Evolutionary conservation across 2,797 vertebrate genomes (phyloP).

Genomic region (Acanthopagrus latus): DNA sequence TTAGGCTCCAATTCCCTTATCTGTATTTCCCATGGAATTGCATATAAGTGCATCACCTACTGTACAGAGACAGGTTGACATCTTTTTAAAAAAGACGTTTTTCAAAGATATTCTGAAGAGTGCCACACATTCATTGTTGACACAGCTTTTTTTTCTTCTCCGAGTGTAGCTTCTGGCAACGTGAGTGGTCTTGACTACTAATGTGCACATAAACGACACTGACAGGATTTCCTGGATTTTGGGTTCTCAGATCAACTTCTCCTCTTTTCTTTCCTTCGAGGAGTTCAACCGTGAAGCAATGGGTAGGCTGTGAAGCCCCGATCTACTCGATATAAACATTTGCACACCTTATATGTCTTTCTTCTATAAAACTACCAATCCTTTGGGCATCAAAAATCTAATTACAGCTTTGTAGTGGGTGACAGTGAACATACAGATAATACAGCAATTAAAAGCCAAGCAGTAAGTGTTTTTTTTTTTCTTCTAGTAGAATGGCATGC

Average conservation of each 20-base stretch:
- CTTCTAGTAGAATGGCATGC: not conserved
- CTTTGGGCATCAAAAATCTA: constrained; percentile 48
- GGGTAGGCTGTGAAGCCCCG: not conserved
- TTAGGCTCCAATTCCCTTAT: constrained; percentile 17
- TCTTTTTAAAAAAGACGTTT: constrained; percentile 16
- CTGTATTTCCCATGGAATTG: constrained; percentile 15
- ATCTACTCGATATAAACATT: constrained; percentile 21
- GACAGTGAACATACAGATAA: constrained; percentile 40
- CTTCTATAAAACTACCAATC: constrained; percentile 21
- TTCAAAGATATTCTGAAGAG: constrained; percentile 30
- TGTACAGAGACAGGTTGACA: constrained; percentile 22
- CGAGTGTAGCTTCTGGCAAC: constrained; percentile 36
- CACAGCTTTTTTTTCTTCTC: constrained; percentile 22
- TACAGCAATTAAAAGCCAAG: constrained; percentile 35
- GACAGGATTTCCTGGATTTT: constrained; percentile 24
- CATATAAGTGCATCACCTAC: constrained; percentile 25
- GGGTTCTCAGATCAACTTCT: constrained; percentile 6
- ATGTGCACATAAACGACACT: constrained; percentile 29
- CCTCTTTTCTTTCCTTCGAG: not conserved
- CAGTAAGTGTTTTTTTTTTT: constrained; percentile 37
- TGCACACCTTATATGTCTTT: constrained; percentile 6
- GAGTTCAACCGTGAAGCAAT: constrained; percentile 4
- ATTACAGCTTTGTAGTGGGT: constrained; percentile 33
- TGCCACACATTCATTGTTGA: constrained; percentile 24
- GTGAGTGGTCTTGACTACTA: constrained; percentile 26